Evolutionary conservation across 2,888 invertebrate genomes (phyloP).

Genomic region (Yponomeuta malinellus): DNA sequence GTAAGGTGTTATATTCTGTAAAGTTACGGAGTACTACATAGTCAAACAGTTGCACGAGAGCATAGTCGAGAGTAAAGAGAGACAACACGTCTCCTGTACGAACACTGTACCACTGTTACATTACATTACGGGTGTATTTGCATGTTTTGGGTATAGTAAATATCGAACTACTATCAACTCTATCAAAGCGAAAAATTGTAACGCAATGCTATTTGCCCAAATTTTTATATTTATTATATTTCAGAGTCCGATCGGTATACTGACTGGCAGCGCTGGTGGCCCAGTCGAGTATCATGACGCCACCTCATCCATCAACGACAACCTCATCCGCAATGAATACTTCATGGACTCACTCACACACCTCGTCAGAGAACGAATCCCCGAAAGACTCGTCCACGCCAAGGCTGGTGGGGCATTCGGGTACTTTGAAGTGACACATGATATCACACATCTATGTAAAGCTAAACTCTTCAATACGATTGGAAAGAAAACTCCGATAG

Average conservation of each 20-base stretch:
- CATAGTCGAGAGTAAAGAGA: background rate
- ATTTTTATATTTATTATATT: constrained; percentile 28
- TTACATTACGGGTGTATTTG: too few species aligned
- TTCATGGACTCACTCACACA: constrained; percentile 84
- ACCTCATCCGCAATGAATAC: constrained; percentile 85
- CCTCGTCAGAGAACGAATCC: constrained; percentile 91
- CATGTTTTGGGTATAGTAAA: too few species aligned
- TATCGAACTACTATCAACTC: too few species aligned
- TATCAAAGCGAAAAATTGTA: too few species aligned
- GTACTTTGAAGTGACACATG: constrained; percentile 88
- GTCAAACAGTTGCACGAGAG: background rate
- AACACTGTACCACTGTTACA: too few species aligned
- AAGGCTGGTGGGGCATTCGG: constrained; percentile 94
- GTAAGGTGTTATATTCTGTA: background rate
- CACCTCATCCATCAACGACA: constrained; percentile 83
- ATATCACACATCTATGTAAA: constrained; percentile 83
- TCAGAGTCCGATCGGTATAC: constrained; percentile 65
- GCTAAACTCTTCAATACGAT: constrained; percentile 83
- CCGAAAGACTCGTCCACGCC: constrained; percentile 93
- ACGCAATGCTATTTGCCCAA: too few species aligned
- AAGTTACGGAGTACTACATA: background rate
- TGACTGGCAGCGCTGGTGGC: constrained; percentile 85
- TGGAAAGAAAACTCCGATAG: constrained; percentile 86
- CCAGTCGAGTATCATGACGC: constrained; percentile 83
- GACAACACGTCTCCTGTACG: background rate